Conservation (phyloP, 2,797 vertebrate genomes). For the Harpagifer antarcticus region DNA sequence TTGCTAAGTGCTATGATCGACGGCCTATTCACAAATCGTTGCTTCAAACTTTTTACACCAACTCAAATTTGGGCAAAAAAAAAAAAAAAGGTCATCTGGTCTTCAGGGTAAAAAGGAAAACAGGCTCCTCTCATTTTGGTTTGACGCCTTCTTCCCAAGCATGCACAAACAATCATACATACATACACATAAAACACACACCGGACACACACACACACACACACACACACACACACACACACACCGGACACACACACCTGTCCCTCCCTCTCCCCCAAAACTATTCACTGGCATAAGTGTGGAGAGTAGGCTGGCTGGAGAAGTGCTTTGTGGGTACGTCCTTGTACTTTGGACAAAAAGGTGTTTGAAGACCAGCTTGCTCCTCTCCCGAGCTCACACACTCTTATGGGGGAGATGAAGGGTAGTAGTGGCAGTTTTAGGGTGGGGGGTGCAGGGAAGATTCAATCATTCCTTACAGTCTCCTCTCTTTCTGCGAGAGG, state of each 20-base stretch:
- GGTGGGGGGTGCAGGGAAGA: constrained; percentile 33
- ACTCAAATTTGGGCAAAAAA: constrained; percentile 59
- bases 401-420: constrained; percentile 34
- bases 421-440: constrained; percentile 71
- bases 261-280: constrained; percentile 52
- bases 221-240: constrained; percentile 21
- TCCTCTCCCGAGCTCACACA: constrained; percentile 72
- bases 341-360: constrained; percentile 63
- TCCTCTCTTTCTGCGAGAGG: constrained; percentile 54
- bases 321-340: constrained; percentile 78
- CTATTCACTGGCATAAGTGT: constrained; percentile 68
- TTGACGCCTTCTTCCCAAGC: constrained; percentile 73
- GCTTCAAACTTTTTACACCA: constrained; percentile 66
- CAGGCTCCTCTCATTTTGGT: constrained; percentile 82
- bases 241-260: constrained; percentile 16
- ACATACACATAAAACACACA: constrained; percentile 5
- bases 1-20: constrained; percentile 86
- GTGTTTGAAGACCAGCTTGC: constrained; percentile 69
- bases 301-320: constrained; percentile 71
- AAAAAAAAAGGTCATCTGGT: constrained; percentile 69
- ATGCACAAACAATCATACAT: constrained; percentile 3
- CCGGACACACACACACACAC: constrained; percentile 4
- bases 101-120: constrained; percentile 67
- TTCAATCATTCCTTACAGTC: constrained; percentile 65
- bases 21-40: constrained; percentile 74